A percentile compares a stretch with the other conserved stretches of the same genome.
Evolutionary conservation across 2,113 vertebrate genomes (phyloP).

Genomic region (Toxotes chatareus): DNA sequence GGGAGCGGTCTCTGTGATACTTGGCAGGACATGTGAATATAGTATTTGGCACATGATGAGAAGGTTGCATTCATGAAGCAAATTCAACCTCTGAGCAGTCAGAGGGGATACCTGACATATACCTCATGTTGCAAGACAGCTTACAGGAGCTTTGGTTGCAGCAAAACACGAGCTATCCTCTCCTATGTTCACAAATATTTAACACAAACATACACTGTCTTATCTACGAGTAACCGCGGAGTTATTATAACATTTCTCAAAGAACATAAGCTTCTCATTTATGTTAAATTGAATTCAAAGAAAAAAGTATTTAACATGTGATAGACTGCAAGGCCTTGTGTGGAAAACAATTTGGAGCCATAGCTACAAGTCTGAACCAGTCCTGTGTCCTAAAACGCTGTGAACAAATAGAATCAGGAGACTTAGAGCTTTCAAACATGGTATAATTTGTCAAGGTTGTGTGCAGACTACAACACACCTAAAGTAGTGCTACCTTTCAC

Average conservation of each 20-base stretch:
- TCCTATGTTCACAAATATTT: slow-evolving; percentile 61
- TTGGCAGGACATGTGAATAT: slow-evolving; percentile 68
- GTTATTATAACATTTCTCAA: slow-evolving; percentile 20
- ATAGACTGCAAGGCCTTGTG: too few species aligned
- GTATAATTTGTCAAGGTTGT: background rate
- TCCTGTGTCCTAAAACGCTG: background rate
- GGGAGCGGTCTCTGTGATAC: slow-evolving; percentile 51
- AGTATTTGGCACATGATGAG: slow-evolving; percentile 63
- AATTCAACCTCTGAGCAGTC: slow-evolving; percentile 32
- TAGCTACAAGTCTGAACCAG: background rate
- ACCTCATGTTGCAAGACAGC: slow-evolving; percentile 40
- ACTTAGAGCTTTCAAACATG: background rate
- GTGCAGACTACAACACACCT: too few species aligned
- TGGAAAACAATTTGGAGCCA: background rate
- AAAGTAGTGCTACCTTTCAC: background rate
- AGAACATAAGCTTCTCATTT: background rate
- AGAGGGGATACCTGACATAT: slow-evolving; percentile 40
- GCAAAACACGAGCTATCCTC: slow-evolving; percentile 30
- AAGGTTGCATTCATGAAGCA: slow-evolving; percentile 63
- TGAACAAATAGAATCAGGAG: background rate
- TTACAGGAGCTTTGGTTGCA: background rate
- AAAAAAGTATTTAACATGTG: background rate
- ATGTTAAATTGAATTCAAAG: background rate
- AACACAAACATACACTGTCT: slow-evolving; percentile 23
- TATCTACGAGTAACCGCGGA: slow-evolving; percentile 15